Evolutionary conservation across 2,113 vertebrate species (phyloP).

Genomic region (Cnemophilus loriae): DNA sequence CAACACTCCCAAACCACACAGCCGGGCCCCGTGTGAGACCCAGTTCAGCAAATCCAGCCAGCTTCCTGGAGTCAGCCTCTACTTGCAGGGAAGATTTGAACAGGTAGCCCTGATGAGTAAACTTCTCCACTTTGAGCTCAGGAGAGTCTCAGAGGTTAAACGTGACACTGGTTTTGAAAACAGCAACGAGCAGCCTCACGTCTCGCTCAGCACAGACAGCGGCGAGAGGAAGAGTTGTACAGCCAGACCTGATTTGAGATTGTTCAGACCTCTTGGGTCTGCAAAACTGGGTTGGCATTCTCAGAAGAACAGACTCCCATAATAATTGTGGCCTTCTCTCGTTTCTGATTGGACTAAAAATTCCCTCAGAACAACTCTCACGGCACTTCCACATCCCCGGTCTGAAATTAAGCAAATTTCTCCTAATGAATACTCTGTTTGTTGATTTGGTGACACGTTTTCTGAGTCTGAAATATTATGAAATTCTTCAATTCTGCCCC

Average conservation of each 20-base stretch:
- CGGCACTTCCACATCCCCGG: conserved; percentile 15
- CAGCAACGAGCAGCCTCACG: not conserved
- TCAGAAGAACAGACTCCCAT: conserved; percentile 57
- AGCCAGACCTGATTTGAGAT: conserved; percentile 50
- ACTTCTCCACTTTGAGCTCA: not conserved
- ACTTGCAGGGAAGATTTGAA: not conserved
- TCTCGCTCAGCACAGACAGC: not conserved
- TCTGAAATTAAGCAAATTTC: conserved; percentile 53
- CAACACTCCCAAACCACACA: not conserved
- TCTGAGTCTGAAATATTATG: not conserved
- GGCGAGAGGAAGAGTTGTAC: not conserved
- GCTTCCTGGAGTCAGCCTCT: not conserved
- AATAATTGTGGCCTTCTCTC: conserved; percentile 39
- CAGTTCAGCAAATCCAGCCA: not conserved
- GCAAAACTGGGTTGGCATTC: conserved; percentile 56
- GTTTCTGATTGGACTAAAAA: conserved; percentile 38
- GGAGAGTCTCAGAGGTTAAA: conserved; percentile 10
- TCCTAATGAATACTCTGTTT: conserved; percentile 54
- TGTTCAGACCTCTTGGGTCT: conserved; percentile 49
- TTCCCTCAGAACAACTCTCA: conserved; percentile 45
- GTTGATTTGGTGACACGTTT: conserved; percentile 47
- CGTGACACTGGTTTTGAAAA: not conserved
- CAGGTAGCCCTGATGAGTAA: not conserved
- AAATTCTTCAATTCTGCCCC: not conserved
- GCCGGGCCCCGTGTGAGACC: not conserved